Evolutionary conservation across 2,888 invertebrate genomes (phyloP).

Genomic region (Thelaira solivaga): DNA sequence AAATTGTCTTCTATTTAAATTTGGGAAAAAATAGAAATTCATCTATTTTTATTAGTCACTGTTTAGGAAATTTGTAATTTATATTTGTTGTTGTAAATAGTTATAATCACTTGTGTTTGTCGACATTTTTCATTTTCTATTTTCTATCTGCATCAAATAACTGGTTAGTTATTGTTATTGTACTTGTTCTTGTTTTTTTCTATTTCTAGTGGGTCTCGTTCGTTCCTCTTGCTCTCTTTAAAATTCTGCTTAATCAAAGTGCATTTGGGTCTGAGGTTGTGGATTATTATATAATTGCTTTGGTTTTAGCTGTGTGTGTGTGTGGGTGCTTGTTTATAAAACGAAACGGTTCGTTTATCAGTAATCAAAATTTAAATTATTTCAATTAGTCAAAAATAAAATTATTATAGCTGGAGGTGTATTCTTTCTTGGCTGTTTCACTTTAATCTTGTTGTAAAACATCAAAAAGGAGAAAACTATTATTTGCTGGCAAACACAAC

Average conservation of each 20-base stretch:
- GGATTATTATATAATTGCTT: conserved; percentile 42
- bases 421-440: conserved; percentile 15
- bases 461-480: too few relatives aligned
- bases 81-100: conserved; percentile 19
- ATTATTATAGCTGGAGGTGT: conserved; percentile 39
- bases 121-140: conserved; percentile 6
- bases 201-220: too few relatives aligned
- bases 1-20: background rate
- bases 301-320: too few relatives aligned
- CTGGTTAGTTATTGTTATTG: too few relatives aligned
- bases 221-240: background rate
- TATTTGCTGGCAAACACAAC: too few relatives aligned
- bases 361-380: conserved; percentile 69
- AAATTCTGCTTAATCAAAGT: conserved; percentile 15
- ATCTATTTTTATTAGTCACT: background rate
- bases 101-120: conserved; percentile 21
- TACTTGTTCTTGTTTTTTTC: conserved; percentile 15
- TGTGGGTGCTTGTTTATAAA: conserved; percentile 34
- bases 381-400: conserved; percentile 63
- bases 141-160: conserved; percentile 19
- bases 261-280: conserved; percentile 20
- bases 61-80: background rate
- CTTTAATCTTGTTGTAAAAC: conserved; percentile 34
- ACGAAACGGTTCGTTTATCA: conserved; percentile 68
- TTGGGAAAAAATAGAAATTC: background rate